These are phyloP conservation scores for Chrysomallon squamiferum DNA, from an alignment of 1,140 invertebrate genomes.

Conservation along the genomic window DNA sequence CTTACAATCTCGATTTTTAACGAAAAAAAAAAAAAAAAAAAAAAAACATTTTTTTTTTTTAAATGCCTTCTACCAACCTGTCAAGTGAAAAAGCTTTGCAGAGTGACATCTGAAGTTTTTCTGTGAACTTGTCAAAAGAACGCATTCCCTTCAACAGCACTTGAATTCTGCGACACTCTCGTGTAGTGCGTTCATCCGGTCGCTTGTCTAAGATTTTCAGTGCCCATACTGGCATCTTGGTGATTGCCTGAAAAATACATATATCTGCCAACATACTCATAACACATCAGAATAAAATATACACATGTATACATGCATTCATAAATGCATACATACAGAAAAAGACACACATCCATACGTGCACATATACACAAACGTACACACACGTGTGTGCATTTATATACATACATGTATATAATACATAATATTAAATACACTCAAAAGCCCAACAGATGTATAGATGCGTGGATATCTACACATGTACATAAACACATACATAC, in stretches of 20 bases:
- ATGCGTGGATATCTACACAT: too few relatives aligned
- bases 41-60: too few relatives aligned
- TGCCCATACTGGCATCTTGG: conserved; percentile 49
- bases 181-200: conserved; percentile 37
- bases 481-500: too few relatives aligned
- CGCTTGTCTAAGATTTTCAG: conserved; percentile 26
- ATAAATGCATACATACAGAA: too few relatives aligned
- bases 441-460: too few relatives aligned
- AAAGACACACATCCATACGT: too few relatives aligned
- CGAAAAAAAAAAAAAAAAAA: too few relatives aligned
- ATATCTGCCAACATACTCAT: background rate
- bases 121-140: conserved; percentile 53
- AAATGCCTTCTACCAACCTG: conserved; percentile 37
- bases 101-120: conserved; percentile 51
- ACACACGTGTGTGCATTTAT: too few relatives aligned
- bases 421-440: too few relatives aligned
- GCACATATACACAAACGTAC: too few relatives aligned
- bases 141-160: conserved; percentile 47
- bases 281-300: background rate
- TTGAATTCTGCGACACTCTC: conserved; percentile 45
- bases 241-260: conserved; percentile 34
- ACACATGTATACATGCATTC: background rate
- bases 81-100: conserved; percentile 41
- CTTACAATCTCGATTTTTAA: too few relatives aligned
- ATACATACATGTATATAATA: too few relatives aligned